Conservation (phyloP, 2,113 vertebrate genomes). For the Delphinapterus leucas region DNA sequence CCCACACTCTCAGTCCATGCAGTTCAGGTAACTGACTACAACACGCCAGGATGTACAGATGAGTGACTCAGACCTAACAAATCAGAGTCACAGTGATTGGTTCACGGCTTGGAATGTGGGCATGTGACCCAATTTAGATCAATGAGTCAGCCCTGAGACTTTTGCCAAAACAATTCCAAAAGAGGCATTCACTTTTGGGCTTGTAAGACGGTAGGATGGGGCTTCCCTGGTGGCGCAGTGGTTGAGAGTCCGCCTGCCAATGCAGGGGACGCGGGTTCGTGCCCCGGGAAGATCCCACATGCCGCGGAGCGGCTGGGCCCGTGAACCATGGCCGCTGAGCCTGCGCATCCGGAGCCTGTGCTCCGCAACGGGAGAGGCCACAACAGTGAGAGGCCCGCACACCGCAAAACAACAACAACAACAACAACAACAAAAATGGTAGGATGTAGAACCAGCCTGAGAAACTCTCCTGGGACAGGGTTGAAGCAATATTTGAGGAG, state of each 20-base stretch:
- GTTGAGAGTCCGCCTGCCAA: too few relatives aligned
- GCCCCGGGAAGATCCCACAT: too few relatives aligned
- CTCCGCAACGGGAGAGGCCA: too few relatives aligned
- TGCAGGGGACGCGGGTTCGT: too few relatives aligned
- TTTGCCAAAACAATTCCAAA: not conserved
- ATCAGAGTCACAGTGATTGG: not conserved
- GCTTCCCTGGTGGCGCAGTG: too few relatives aligned
- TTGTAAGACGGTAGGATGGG: not conserved
- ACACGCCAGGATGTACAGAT: not conserved
- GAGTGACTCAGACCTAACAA: not conserved
- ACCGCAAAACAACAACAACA: too few relatives aligned
- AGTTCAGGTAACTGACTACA: not conserved
- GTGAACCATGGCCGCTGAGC: too few relatives aligned
- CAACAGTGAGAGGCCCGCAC: too few relatives aligned
- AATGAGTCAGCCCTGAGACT: not conserved
- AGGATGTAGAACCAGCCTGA: not conserved
- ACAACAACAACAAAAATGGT: not conserved
- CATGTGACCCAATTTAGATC: not conserved
- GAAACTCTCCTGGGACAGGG: not conserved
- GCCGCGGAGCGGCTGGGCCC: too few relatives aligned
- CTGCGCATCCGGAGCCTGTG: too few relatives aligned
- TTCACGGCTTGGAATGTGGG: not conserved
- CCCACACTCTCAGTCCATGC: not conserved
- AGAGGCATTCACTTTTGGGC: not conserved
- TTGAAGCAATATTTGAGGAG: not conserved